phyloP scores from a whole-genome alignment of 2,888 invertebrate species.

The Microplitis deprimator region DNA sequence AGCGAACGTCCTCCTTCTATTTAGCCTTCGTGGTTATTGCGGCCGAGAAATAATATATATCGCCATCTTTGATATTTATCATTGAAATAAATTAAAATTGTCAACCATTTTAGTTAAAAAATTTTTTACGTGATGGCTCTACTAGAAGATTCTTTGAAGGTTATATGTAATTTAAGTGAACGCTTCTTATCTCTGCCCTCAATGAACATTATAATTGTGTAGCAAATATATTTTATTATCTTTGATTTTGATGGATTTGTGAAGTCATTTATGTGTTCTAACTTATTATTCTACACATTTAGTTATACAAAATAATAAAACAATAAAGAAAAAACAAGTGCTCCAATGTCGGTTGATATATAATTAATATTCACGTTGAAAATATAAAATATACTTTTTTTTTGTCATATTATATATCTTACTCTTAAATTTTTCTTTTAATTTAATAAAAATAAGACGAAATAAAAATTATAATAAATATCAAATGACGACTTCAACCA shows the following conservation, averaged over 20 bases:
- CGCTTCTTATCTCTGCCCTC: background rate
- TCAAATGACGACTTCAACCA: slow-evolving; percentile 53
- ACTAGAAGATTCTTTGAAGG: background rate
- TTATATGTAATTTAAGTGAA: background rate
- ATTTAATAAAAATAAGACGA: background rate
- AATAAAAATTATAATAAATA: slow-evolving; percentile 1
- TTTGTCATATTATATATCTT: background rate
- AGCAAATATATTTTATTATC: background rate
- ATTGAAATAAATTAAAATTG: too few species aligned
- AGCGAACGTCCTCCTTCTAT: background rate
- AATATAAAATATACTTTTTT: background rate
- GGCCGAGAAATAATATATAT: too few species aligned
- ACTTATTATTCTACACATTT: background rate
- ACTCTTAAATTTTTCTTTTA: background rate
- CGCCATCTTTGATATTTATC: too few species aligned
- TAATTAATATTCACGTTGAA: background rate
- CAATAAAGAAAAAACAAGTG: background rate
- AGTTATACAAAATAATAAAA: background rate
- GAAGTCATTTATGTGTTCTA: background rate
- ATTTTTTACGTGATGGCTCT: background rate
- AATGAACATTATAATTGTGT: background rate
- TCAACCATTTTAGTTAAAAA: background rate
- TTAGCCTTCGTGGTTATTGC: too few species aligned
- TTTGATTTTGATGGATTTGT: background rate
- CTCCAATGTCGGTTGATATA: background rate